A percentile compares a stretch with the other conserved stretches of the same genome.
Conservation (phyloP, 2,797 vertebrate species). For the Coracias cyanogaster region DNA sequence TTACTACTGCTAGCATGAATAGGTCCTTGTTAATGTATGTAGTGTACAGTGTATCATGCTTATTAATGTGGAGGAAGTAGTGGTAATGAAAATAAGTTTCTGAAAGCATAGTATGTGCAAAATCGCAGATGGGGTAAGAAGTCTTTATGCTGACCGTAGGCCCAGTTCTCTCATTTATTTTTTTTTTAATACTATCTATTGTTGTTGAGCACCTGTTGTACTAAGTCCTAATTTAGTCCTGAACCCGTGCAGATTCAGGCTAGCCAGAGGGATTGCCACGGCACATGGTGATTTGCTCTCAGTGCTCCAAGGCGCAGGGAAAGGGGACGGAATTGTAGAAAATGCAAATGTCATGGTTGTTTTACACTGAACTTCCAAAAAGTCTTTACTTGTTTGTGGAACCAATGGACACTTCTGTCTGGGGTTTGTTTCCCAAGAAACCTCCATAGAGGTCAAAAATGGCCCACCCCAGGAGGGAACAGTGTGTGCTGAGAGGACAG, state of each 20-base stretch:
- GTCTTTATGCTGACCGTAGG: background rate
- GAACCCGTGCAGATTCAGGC: background rate
- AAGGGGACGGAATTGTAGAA: background rate
- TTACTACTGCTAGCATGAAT: background rate
- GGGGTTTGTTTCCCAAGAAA: background rate
- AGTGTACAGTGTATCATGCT: fast-evolving
- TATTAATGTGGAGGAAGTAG: background rate
- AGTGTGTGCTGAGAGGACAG: background rate
- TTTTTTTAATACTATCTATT: background rate
- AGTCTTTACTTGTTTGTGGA: background rate
- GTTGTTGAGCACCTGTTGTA: background rate
- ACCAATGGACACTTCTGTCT: background rate
- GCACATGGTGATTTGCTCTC: background rate
- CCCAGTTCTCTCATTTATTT: background rate
- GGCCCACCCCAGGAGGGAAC: fast-evolving
- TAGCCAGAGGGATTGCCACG: fast-evolving
- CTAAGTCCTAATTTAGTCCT: background rate
- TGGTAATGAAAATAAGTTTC: background rate
- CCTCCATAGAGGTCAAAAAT: background rate
- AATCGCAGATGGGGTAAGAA: background rate
- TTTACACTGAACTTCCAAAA: background rate
- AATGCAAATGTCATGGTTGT: fast-evolving
- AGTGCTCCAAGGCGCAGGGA: background rate
- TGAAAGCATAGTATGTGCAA: background rate
- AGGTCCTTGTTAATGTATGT: background rate